Evolutionary conservation across 64 coral and sea anemone species (phyloP), one percentile per base, ranked within the genome.

Genomic region (Cladopsammia gracilis): DNA sequence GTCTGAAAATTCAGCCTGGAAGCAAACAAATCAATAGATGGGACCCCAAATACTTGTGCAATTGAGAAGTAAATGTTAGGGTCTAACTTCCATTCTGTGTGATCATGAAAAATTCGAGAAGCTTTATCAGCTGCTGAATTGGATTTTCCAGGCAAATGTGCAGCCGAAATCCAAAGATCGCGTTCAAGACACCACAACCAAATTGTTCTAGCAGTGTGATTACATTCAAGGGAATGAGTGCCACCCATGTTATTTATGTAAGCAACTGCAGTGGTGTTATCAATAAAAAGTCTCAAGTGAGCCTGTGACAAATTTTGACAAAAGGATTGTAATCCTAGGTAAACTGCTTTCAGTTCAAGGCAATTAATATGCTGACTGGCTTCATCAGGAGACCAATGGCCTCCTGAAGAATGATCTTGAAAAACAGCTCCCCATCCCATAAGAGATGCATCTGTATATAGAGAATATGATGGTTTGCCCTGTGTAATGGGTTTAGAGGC

Each of bases 201-300:
- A 14, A 90, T 90, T 5, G 42, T 64, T 47, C 75, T 60, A 3
- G 88, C 76, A 65, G 79, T 77, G 42, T 90, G 25, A 90, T 90
- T 77, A 25, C 72, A 79, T 45, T 77, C 44, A 16, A 44, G 64
- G 11, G 49, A 75, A 22, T 92, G 64, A 49, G 23, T 69, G 48
- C 18, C 46, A 19, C 91, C 82, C 82, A 93, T 93, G 51, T 86
- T 93, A 62, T 93, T 93, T 12, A 71, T 78, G 23, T 93, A 87
- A 64, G 7, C 14, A 11, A 64, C 6, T 15, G 61, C 61, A 18
- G 61, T 9, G 15, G 61, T 64, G 15, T 64, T 64, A 64, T 64
- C 61, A n/a, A n/a, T n/a, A n/a, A n/a, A n/a, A n/a, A n/a, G n/a
- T n/a, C n/a, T n/a, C n/a, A n/a, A n/a, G n/a, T n/a, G n/a, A n/a